Evolutionary conservation across 2,888 invertebrate genomes (phyloP), one percentile per base, ranked within the genome.

Genomic region (Eupithecia pulchellata): DNA sequence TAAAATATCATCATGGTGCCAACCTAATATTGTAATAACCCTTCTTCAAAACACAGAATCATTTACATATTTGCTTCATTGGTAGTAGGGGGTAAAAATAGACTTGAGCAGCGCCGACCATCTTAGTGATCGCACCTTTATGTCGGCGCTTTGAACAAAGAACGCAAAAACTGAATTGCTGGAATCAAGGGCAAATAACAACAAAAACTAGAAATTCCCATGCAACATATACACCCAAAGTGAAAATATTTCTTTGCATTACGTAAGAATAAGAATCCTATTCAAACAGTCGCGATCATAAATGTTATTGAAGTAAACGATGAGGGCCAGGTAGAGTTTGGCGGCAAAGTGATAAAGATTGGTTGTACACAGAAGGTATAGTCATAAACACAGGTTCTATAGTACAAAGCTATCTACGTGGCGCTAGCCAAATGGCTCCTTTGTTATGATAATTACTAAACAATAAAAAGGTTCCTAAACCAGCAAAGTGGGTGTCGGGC

Each of bases 141-240:
- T 65, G 32, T 60, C 52, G 64, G 66, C 66, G 71, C 58, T 69
- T 64, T 42, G 55, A 57, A 85, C 79, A 79, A 79, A 81, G 83
- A 80, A 77, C 81, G 84, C 88, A 91, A 91, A 88, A 89, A 91
- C 88, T 77, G 81, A 82, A 86, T 89, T 84, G 82, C 85, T 75
- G 81, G 90, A 89, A 91, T 87, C 82, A 82, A 80, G 82, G 82
- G 78, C 82, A 86, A 83, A 82, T 58, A 70, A 87, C 86, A 87
- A 89, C 87, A 88, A 87, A 89, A 83, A 80, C 74, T 79, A 80
- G 78, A 84, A 72, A 72, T 75, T 77, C 77, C 68, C 78, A 77
- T 77, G 73, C 71, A 71, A 71, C 69, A 75, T 78, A 79, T 80
- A 75, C 69, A 58, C 32, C 68, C 62, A 25, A 79, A 77, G 79